Base-by-base conservation (phyloP, 2,888 invertebrate genomes). In the Anarsia innoxiella region DNA sequence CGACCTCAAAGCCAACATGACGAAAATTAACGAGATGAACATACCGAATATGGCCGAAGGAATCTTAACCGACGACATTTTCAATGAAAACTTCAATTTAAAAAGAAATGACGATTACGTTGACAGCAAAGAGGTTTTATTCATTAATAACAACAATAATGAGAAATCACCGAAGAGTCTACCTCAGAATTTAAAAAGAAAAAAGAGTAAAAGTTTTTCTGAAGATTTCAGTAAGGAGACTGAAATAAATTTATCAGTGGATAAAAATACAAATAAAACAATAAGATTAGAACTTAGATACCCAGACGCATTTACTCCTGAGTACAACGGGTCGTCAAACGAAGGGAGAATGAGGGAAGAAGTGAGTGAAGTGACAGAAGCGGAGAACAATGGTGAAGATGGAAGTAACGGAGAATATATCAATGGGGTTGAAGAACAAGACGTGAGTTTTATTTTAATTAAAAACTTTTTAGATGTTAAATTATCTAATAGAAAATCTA, bases 11-110 rank as follows among this genome's bases (percentile, higher is more conserved):
- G 48, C 49, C 53, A 69, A 59, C 52, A 80, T 82, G 79, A 80
- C 80, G 55, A 82, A 77, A 67, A 77, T 75, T 61, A 74, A 72
- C 64, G 75, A 65, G 48, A 54, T 63, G 45, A 66, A 62, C 60
- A 54, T 72, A 48, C 66, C 66, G 37, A 69, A 73, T 39, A 73
- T 78, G 70, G 66, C 66, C 15, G 67, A 66, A 40, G 56, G 59
- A 44, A 70, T 69, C 41, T 46, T 75, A 31, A 59, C 58, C 9
- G 73, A 79, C 5, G 73, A 79, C 45, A 76, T 80, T 42, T 74
- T 80, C 43, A 69, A 68, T 42, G 70, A 73, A 23, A 69, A 67
- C 43, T 64, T 68, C 38, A 59, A 60, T 15, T 37, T 56, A 0
- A 75, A 74, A 61, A 53, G 66, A 34, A 16, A 8, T 10, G 23